Evolutionary conservation across 2,797 vertebrate genomes (phyloP).

Genomic region (Acipenser ruthenus): DNA sequence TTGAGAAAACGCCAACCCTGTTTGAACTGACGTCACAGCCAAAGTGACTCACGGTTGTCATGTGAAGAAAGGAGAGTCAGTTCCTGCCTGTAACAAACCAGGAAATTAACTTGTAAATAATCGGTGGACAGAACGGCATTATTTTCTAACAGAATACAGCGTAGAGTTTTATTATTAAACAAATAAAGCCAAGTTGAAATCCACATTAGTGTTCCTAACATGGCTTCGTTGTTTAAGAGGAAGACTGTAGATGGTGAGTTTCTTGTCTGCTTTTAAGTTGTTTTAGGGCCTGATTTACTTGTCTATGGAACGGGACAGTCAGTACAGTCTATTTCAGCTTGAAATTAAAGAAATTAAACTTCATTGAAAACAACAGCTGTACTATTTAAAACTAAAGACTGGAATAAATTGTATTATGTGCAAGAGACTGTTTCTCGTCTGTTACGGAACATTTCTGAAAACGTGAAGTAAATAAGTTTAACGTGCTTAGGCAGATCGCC

Average conservation of each 20-base stretch:
- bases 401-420: no score
- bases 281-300: conserved; percentile 22
- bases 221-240: conserved; percentile 93
- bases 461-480: no score
- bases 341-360: no score
- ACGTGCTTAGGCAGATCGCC: no score
- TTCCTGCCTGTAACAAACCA: conserved; percentile 29
- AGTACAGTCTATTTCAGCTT: no score
- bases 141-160: conserved; percentile 15
- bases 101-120: conserved; percentile 41
- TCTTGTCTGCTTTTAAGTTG: conserved; percentile 15
- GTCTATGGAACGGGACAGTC: background rate
- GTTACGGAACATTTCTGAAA: no score
- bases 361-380: no score
- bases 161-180: background rate
- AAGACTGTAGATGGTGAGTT: conserved; percentile 93
- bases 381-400: no score
- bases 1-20: conserved; percentile 20
- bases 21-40: conserved; percentile 50
- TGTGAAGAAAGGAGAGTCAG: conserved; percentile 39
- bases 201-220: conserved; percentile 32
- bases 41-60: conserved; percentile 26
- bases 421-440: no score
- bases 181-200: background rate
- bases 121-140: background rate